Base-by-base conservation (phyloP, 2,797 vertebrate species). In the Lophotriccus pileatus region DNA sequence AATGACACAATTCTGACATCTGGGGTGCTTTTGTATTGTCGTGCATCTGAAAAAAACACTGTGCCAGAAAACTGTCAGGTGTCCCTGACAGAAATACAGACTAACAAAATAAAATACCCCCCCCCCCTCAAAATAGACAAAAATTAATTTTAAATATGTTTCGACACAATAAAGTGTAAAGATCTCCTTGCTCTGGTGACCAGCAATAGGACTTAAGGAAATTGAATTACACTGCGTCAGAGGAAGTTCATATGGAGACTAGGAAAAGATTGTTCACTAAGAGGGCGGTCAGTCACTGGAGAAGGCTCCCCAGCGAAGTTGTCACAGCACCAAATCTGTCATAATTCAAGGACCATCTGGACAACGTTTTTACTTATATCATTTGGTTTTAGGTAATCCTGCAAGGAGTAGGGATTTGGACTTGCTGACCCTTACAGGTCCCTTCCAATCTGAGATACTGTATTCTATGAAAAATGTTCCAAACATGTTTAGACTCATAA, bases 71-170 rank as follows among this genome's bases (percentile, higher is more conserved):
- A 66, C 30, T 44, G 30, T 28, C 43, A 37, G 3, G 1, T 62
- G 84, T 75, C 6, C 10, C 8, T 10, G 16, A 39, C 7, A 74
- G 25, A 70, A 94, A 80, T 37, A 10, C 4, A 58, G 41, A 24
- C 3, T 55, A 62, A 73, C 1, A 63, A 83, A 74, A n/a, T 10
- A 10, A 58, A 44, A 3, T 1, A 1, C 3, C 4, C 7, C n/a
- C n/a, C n/a, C n/a, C n/a, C n/a, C n/a, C n/a, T n/a, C 36, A 8
- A 67, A 86, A 78, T 12, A 3, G 3, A 32, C 5, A 66, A 37
- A 63, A 63, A 78, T 6, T 1, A 67, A 28, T 41, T 89, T 37
- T 68, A 90, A 78, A 72, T 52, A 8, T 8, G 3, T 41, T 87
- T 94, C 19, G 41, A 39, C 21, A 55, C 5, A 36, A 21, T 39